Base-by-base conservation (phyloP, 1,140 invertebrate genomes). In the Stegodyphus mimosarum region DNA sequence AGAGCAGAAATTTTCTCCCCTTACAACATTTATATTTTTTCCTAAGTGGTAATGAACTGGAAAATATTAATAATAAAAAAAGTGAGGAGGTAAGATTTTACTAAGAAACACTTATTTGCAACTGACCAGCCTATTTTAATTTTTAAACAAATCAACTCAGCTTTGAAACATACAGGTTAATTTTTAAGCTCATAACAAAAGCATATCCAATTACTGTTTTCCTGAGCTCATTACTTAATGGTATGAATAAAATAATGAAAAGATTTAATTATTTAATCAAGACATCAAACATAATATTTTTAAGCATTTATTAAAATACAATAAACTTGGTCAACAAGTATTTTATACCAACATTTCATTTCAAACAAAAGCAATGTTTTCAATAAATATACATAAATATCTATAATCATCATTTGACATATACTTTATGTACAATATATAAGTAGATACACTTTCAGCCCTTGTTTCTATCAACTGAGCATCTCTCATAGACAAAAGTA, bases 261-360 rank as follows among this genome's bases (percentile, higher is more conserved):
- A 60, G 15, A 67, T 15, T 67, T 15, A 67, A 67, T n/a, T 17
- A 67, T 7, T 7, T 15, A 17, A 67, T 18, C 64, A 15, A 67
- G n/a, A 18, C 13, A n/a, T 2, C 10, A n/a, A 67, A 7, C 7
- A 17, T 15, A 18, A 69, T 33, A n/a, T 83, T 75, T 69, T 75
- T 49, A 75, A 66, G 64, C 50, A 69, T 84, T 84, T 84, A 84
- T 84, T 76, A 84, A 84, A 75, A 84, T 84, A 84, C 81, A 84
- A 76, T 84, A 75, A 76, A 75, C 81, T 84, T 84, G 81, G n/a
- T 84, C 81, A 84, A 84, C 81, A 84, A 84, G 81, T 84, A 84
- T 84, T 84, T 84, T 75, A 84, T 84, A 84, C 81, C 81, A 84
- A 84, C 81, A 84, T 75, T 75, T 84, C 81, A 84, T 75, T 75